Base-by-base conservation (phyloP, 2,888 invertebrate species). In the Cataglyphis cursor region DNA sequence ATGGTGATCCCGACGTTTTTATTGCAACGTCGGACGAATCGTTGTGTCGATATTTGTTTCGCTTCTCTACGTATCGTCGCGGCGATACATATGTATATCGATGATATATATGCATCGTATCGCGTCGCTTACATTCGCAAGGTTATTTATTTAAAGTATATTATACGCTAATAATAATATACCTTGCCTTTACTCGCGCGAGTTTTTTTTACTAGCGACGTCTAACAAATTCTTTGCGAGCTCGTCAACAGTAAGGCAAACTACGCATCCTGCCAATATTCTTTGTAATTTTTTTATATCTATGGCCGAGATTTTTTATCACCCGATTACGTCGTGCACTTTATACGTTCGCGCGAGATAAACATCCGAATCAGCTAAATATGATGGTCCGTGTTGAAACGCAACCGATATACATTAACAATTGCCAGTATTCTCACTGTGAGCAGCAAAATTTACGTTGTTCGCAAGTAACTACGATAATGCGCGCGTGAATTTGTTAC, bases 401-500 rank as follows among this genome's bases (percentile, higher is more conserved):
- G 18, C 44, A 5, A 72, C 44, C 31, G 31, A n/a, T 65, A 78
- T 44, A 59, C 18, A 18, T 31, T 70, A 54, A 59, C 12, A 12
- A 65, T 54, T 41, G 38, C 65, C 68, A 41, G 15, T 57, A 44
- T 48, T 12, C 35, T 35, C 59, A 35, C 59, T 15, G 59, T 72
- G 59, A 59, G 59, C 78, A 59, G 59, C 59, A 48, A 12, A 51
- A 54, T 72, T 18, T 72, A 80, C 35, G 28, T 72, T 59, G 21
- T 59, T 3, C 57, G 44, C 72, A 35, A 80, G 59, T 57, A 72
- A 61, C 72, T 80, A 80, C 44, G 78, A 70, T 68, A 68, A 76
- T 72, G 41, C 78, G 57, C 72, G 54, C 76, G 38, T 24, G 51
- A 66, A 12, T 80, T 66, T 18, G 82, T 84, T 86, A 86, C 85